A percentile compares a stretch with the other conserved stretches of the same genome.
These are phyloP conservation scores for Oscheius sp. DNA, from an alignment of 2,888 invertebrate species.

Conservation along the genomic window DNA sequence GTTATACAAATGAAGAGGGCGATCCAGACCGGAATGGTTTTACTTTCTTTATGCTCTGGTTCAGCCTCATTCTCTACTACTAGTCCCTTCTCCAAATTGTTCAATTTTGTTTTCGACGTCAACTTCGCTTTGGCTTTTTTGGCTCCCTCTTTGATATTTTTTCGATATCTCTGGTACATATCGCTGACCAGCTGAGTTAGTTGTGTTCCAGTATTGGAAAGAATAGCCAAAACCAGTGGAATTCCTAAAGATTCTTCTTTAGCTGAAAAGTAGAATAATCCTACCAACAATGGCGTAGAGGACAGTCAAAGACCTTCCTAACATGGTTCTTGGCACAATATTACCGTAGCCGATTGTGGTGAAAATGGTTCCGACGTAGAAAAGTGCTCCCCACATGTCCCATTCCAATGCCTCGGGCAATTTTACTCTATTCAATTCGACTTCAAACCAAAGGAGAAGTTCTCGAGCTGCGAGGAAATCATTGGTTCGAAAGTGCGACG, in stretches of 20 bases:
- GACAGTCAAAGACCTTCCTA: conserved; percentile 86
- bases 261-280: conserved; percentile 76
- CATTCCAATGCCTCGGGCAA: conserved; percentile 64
- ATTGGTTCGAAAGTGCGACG: neutral
- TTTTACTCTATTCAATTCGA: conserved; percentile 47
- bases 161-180: conserved; percentile 48
- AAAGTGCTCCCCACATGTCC: conserved; percentile 72
- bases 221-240: conserved; percentile 89
- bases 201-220: conserved; percentile 88
- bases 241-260: conserved; percentile 38
- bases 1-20: conserved; percentile 84
- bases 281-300: conserved; percentile 87
- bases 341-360: conserved; percentile 81
- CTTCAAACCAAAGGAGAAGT: conserved; percentile 56
- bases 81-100: conserved; percentile 1
- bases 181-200: conserved; percentile 52
- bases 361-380: conserved; percentile 73
- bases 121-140: conserved; percentile 33
- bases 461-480: conserved; percentile 33
- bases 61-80: neutral
- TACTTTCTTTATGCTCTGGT: neutral
- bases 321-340: conserved; percentile 85
- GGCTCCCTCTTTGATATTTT: conserved; percentile 39
- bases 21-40: conserved; percentile 81
- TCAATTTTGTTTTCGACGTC: neutral